Conservation (phyloP, 2,888 invertebrate species). For the Baronia brevicornis region DNA sequence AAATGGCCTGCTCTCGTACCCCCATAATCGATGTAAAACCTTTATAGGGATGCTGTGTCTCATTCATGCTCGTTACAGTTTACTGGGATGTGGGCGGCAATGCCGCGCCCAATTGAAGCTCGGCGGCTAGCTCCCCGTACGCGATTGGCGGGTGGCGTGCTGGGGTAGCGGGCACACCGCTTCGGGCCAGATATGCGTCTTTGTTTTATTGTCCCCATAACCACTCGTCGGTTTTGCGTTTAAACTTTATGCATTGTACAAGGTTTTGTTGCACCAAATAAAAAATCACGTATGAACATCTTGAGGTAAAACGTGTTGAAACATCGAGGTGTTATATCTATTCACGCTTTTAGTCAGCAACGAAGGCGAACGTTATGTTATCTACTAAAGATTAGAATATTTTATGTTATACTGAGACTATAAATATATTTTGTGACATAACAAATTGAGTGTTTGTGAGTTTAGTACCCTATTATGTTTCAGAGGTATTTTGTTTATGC, state of each 20-base stretch:
- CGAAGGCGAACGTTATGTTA: slow-evolving; percentile 32
- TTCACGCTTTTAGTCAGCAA: slow-evolving; percentile 39
- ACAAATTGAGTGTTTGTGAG: too few relatives aligned
- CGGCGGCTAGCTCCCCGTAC: slow-evolving; percentile 24
- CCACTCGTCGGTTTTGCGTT: slow-evolving; percentile 72
- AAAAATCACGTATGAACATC: slow-evolving; percentile 67
- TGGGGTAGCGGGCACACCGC: slow-evolving; percentile 36
- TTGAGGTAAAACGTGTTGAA: slow-evolving; percentile 57
- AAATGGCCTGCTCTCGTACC: slow-evolving; percentile 56
- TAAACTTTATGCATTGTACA: slow-evolving; percentile 74
- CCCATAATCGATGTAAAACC: slow-evolving; percentile 68
- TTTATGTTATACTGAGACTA: too few relatives aligned
- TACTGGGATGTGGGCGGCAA: slow-evolving; percentile 27
- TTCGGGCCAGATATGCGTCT: slow-evolving; percentile 63
- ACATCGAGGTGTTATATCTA: slow-evolving; percentile 43
- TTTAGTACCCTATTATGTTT: too few relatives aligned
- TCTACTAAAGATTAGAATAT: slow-evolving; percentile 18
- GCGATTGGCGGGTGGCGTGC: slow-evolving; percentile 26
- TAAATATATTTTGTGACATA: too few relatives aligned
- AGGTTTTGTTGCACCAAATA: slow-evolving; percentile 72
- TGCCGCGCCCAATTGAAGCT: slow-evolving; percentile 30
- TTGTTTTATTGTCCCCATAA: slow-evolving; percentile 75
- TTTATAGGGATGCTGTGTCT: slow-evolving; percentile 63
- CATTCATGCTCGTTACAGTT: slow-evolving; percentile 42
- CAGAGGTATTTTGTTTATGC: too few relatives aligned